Evolutionary conservation across 2,888 invertebrate species (phyloP).

Genomic region (Rhamnusium bicolor): DNA sequence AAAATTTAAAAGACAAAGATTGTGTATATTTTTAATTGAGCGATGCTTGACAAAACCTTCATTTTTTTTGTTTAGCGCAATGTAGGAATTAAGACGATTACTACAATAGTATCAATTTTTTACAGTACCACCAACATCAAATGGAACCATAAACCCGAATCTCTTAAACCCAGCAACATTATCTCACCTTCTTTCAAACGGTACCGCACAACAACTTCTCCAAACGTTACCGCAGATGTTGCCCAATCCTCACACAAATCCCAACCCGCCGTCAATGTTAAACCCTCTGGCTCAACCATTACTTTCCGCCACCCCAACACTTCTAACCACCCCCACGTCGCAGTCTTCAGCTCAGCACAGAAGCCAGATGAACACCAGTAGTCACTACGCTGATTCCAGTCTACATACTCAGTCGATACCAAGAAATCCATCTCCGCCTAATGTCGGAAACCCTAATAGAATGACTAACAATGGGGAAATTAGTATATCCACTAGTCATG

Average conservation of each 20-base stretch:
- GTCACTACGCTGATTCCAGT: conserved; percentile 65
- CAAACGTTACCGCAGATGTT: conserved; percentile 82
- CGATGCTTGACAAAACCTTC: too few species aligned
- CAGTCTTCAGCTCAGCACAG: conserved; percentile 52
- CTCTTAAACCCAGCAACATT: conserved; percentile 79
- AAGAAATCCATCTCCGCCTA: conserved; percentile 67
- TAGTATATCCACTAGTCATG: conserved; percentile 85
- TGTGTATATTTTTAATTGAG: too few species aligned
- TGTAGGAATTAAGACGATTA: too few species aligned
- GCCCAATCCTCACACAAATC: conserved; percentile 59
- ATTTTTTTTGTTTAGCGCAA: too few species aligned
- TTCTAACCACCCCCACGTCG: conserved; percentile 47
- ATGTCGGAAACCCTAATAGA: conserved; percentile 44
- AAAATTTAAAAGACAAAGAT: too few species aligned
- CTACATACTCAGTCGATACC: conserved; percentile 61
- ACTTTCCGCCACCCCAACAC: conserved; percentile 42
- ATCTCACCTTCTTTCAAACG: conserved; percentile 83
- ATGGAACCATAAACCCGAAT: conserved; percentile 78
- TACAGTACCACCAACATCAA: conserved; percentile 76
- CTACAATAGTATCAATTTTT: not conserved
- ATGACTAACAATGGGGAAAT: conserved; percentile 86
- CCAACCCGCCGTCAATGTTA: conserved; percentile 56
- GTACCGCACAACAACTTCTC: conserved; percentile 79
- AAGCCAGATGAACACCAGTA: conserved; percentile 54
- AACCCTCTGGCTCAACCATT: conserved; percentile 66